A percentile compares a stretch with the other conserved stretches of the same genome.
Evolutionary conservation across 2,113 vertebrate species (phyloP).

Genomic region (Barbus barbus): DNA sequence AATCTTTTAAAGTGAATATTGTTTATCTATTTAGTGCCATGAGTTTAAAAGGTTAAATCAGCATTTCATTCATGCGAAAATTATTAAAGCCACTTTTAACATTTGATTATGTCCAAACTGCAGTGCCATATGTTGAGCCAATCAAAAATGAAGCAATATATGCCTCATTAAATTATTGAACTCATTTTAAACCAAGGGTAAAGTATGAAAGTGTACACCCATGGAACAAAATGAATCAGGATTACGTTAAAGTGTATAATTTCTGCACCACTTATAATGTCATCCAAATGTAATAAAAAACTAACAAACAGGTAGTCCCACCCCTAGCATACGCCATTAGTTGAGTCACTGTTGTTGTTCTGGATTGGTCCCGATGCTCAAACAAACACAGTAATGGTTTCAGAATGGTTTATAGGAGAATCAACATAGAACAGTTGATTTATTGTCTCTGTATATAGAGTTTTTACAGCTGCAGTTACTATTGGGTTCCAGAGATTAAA

Average conservation of each 20-base stretch:
- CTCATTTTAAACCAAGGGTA: background rate
- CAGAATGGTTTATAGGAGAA: background rate
- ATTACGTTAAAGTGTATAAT: no score
- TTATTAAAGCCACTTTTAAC: background rate
- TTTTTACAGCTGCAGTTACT: no score
- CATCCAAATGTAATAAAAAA: background rate
- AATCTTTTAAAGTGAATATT: background rate
- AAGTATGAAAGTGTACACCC: background rate
- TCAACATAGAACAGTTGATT: background rate
- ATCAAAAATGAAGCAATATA: background rate
- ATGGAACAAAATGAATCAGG: background rate
- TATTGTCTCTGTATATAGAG: background rate
- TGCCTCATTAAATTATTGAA: background rate
- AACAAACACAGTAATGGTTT: background rate
- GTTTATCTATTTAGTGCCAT: background rate
- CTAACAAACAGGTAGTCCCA: background rate
- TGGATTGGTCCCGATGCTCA: background rate
- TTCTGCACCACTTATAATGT: background rate
- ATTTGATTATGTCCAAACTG: background rate
- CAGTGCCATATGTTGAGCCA: background rate
- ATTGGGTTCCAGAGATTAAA: background rate
- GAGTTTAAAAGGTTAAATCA: background rate
- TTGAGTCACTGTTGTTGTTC: background rate
- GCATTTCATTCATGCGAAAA: background rate
- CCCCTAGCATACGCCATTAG: background rate